These are phyloP conservation scores for Pristionchus maxplancki DNA, from an alignment of 2,888 invertebrate species.

Conservation along the genomic window DNA sequence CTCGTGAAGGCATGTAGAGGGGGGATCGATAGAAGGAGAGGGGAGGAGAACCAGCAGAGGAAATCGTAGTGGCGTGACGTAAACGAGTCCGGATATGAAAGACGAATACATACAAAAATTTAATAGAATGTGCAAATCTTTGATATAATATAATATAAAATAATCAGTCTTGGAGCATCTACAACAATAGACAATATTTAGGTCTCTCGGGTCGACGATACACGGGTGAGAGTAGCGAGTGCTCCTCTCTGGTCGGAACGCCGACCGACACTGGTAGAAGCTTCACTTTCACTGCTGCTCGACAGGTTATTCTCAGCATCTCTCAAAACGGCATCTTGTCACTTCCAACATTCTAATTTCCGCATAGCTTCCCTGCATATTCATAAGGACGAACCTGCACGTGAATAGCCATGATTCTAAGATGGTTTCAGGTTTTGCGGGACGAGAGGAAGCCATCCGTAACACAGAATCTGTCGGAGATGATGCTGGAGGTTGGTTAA, in stretches of 20 bases:
- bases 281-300: constrained; percentile 68
- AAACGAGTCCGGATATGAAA: neutral
- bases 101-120: neutral
- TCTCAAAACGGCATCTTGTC: too few relatives aligned
- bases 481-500: constrained; percentile 71
- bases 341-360: neutral
- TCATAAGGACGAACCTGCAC: too few relatives aligned
- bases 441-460: constrained; percentile 77
- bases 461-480: constrained; percentile 75
- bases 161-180: too few relatives aligned
- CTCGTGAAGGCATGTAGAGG: constrained; percentile 19
- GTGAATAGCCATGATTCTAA: constrained; percentile 54
- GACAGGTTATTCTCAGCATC: constrained; percentile 37
- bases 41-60: neutral
- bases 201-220: constrained; percentile 70
- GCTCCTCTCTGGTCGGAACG: constrained; percentile 75
- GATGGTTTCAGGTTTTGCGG: constrained; percentile 42
- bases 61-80: neutral
- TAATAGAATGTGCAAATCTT: neutral
- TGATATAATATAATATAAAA: too few relatives aligned
- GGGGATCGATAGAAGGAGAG: constrained; percentile 22
- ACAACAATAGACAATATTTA: too few relatives aligned
- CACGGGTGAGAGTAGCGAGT: constrained; percentile 76
- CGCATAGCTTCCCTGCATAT: too few relatives aligned
- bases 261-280: constrained; percentile 75